Base-by-base conservation (phyloP, 1,140 invertebrate species). In the Pogonomyrmex californicus region DNA sequence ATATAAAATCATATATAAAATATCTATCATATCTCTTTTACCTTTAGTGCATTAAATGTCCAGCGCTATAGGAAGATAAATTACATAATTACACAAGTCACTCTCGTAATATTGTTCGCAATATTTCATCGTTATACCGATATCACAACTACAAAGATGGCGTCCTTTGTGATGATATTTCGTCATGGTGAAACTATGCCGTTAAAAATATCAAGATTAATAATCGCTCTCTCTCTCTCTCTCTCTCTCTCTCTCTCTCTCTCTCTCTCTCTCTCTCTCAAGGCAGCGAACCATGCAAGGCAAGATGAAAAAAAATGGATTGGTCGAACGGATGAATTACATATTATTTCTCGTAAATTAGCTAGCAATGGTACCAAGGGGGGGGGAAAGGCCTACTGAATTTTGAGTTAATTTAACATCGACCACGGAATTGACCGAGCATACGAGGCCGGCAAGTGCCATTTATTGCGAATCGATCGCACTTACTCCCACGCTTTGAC, bases 391-490 rank as follows among this genome's bases (percentile, higher is more conserved):
- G 79, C 54, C 75, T 82, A 66, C 85, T 70, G 81, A 90, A 92
- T 90, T 93, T 92, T 89, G 86, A 92, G 90, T 94, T 92, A 93
- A 94, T 94, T 93, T 92, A 91, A 82, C 87, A 89, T 91, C 89
- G 81, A 91, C 91, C 91, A 63, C 92, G 88, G 90, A 79, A 91
- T 91, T 89, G 85, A 92, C 87, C 86, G 85, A 91, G 88, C 75
- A 65, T 63, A 88, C 71, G 86, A 30, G n/a, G 17, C 65, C 88
- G 63, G 86, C 68, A 78, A 88, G 91, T 91, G 86, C 88, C 92
- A 94, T 94, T 94, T 94, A 94, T 94, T 92, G 92, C 90, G 78
- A 92, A 94, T 93, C 93, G 93, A 94, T 93, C 86, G 92, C 88
- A 87, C 90, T 87, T 87, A 78, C 79, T 85, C 79, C 77, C 23